A percentile compares a stretch with the other conserved stretches of the same genome.
Evolutionary conservation across 2,113 vertebrate species (phyloP).

Genomic region (Alligator sinensis): DNA sequence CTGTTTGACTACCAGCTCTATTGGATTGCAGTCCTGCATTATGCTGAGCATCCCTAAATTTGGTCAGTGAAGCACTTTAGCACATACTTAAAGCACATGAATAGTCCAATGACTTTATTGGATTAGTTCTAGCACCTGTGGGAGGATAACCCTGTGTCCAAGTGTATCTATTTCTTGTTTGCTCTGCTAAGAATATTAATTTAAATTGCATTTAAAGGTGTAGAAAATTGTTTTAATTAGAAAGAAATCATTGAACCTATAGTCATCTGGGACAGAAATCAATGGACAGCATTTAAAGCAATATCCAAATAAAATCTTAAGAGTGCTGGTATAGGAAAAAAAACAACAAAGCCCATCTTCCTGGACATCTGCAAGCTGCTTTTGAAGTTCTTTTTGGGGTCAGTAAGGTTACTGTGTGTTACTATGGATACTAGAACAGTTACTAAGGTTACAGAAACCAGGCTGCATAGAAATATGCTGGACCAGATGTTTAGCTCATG

Average conservation of each 20-base stretch:
- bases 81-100: neutral
- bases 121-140: neutral
- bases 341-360: neutral
- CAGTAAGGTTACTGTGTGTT: neutral
- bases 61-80: neutral
- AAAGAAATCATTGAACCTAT: neutral
- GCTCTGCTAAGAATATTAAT: neutral
- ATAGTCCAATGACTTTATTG: neutral
- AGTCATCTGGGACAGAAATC: neutral
- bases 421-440: neutral
- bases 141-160: neutral
- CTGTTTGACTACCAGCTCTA: neutral
- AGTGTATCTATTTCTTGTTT: neutral
- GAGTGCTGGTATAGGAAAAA: neutral
- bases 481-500: accelerated
- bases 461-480: neutral
- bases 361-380: neutral
- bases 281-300: neutral
- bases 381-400: neutral
- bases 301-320: neutral
- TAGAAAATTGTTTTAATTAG: neutral
- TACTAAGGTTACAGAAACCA: neutral
- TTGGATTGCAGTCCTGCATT: neutral
- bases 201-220: neutral
- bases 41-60: neutral